phyloP scores from a whole-genome alignment of 2,113 vertebrate genomes.

The Bettongia penicillata region DNA sequence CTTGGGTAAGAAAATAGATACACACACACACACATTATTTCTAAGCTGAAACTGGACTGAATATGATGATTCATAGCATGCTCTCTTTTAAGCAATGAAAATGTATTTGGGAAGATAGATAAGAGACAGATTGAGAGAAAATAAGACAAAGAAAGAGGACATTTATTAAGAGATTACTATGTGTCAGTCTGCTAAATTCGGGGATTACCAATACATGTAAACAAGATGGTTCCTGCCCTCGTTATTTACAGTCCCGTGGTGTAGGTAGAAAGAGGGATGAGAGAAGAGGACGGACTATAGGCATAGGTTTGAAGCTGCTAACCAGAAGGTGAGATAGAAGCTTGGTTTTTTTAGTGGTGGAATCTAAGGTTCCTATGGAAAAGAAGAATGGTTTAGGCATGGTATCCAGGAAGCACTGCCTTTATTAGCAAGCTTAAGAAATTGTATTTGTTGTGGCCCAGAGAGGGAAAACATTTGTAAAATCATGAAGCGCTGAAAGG shows the following conservation, averaged over 20 bases:
- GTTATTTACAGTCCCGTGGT: not conserved
- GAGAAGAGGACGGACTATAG: no score
- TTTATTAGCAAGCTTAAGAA: conserved; percentile 18
- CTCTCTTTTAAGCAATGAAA: not conserved
- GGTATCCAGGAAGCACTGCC: not conserved
- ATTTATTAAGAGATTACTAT: not conserved
- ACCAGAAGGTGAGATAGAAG: not conserved
- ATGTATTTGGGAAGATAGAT: not conserved
- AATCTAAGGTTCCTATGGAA: not conserved
- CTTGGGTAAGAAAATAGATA: conserved; percentile 48
- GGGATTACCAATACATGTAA: not conserved
- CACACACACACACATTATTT: conserved; percentile 9
- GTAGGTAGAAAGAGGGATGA: not conserved
- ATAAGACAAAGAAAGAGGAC: not conserved
- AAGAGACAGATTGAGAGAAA: not conserved
- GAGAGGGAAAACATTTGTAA: not conserved
- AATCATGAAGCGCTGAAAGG: not conserved
- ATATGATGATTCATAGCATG: not conserved
- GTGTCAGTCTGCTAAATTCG: not conserved
- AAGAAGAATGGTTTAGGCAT: no score
- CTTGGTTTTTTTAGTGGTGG: not conserved
- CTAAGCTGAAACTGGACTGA: not conserved
- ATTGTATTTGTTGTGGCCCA: not conserved
- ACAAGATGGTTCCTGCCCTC: not conserved
- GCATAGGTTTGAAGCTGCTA: no score